These are phyloP conservation scores for Caranx melampygus DNA, from an alignment of 2,113 vertebrate species.

Conservation along the genomic window DNA sequence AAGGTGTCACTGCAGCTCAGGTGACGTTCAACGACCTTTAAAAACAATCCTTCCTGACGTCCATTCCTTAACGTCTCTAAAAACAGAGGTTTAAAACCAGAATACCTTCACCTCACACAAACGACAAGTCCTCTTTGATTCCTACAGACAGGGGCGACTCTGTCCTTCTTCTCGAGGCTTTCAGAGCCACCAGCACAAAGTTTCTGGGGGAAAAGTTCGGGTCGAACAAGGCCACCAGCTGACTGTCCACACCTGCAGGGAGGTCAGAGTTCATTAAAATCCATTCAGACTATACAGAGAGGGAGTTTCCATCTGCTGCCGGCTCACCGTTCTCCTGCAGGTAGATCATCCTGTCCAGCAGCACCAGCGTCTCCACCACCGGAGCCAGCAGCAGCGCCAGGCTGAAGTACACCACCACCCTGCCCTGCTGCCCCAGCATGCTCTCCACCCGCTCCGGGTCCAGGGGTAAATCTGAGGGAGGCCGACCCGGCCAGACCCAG, in stretches of 20 bases:
- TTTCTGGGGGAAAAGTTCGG: conserved; percentile 91
- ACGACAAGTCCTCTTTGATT: background rate
- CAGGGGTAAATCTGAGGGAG: conserved; percentile 79
- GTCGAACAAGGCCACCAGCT: conserved; percentile 90
- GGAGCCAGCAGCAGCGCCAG: conserved; percentile 90
- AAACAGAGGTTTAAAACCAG: background rate
- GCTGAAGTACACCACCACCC: conserved; percentile 92
- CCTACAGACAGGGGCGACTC: background rate
- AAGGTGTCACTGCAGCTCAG: too few relatives aligned
- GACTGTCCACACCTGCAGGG: conserved; percentile 87
- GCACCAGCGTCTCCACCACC: conserved; percentile 90
- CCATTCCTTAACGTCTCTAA: background rate
- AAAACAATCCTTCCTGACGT: background rate
- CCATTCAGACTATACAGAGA: background rate
- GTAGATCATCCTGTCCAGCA: conserved; percentile 92
- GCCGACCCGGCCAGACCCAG: conserved; percentile 87
- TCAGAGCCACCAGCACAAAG: conserved; percentile 89
- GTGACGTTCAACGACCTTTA: background rate
- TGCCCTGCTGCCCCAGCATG: conserved; percentile 86
- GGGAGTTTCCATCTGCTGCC: rapidly evolving
- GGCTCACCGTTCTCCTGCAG: conserved; percentile 90
- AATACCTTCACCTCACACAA: background rate
- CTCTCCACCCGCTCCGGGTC: conserved; percentile 68
- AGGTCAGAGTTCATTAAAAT: background rate
- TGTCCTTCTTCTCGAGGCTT: conserved; percentile 24